phyloP scores from a whole-genome alignment of 2,888 invertebrate species.

The Ommatoiulus sabulosus region DNA sequence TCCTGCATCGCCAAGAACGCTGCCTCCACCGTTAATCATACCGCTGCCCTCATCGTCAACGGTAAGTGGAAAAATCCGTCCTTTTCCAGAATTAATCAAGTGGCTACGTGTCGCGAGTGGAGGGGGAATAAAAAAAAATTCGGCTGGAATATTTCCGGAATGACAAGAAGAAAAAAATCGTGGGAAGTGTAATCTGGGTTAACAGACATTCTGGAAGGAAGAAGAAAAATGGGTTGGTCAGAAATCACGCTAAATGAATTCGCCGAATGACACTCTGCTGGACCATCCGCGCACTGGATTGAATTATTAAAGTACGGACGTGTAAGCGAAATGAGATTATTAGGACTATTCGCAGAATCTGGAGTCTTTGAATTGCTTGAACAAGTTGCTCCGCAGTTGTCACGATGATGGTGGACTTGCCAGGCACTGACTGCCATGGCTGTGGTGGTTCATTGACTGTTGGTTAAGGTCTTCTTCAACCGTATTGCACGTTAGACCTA shows the following conservation, averaged over 20 bases:
- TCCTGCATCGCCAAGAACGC: slow-evolving; percentile 60
- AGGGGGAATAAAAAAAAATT: background rate
- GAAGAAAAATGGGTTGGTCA: slow-evolving; percentile 14
- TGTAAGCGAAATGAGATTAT: slow-evolving; percentile 16
- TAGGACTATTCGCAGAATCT: background rate
- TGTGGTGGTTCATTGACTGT: too few relatives aligned
- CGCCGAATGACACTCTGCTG: background rate
- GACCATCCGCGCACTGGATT: background rate
- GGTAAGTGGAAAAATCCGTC: slow-evolving; percentile 55
- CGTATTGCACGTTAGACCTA: too few relatives aligned
- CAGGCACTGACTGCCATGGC: background rate
- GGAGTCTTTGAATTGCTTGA: background rate
- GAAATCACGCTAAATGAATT: slow-evolving; percentile 27
- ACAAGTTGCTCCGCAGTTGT: background rate
- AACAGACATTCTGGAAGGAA: slow-evolving; percentile 18
- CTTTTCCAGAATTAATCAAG: slow-evolving; percentile 1
- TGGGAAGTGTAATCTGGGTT: slow-evolving; percentile 20
- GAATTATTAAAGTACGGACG: background rate
- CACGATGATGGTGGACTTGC: background rate
- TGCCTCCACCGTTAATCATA: slow-evolving; percentile 59
- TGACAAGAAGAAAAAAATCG: slow-evolving; percentile 1
- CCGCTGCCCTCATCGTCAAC: slow-evolving; percentile 58
- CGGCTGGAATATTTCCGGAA: background rate
- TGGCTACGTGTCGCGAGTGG: background rate
- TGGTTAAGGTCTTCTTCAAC: too few relatives aligned